A percentile compares a stretch with the other conserved stretches of the same genome.
Evolutionary conservation across 1,140 invertebrate genomes (phyloP).

Genomic region (Drosophila yakuba): DNA sequence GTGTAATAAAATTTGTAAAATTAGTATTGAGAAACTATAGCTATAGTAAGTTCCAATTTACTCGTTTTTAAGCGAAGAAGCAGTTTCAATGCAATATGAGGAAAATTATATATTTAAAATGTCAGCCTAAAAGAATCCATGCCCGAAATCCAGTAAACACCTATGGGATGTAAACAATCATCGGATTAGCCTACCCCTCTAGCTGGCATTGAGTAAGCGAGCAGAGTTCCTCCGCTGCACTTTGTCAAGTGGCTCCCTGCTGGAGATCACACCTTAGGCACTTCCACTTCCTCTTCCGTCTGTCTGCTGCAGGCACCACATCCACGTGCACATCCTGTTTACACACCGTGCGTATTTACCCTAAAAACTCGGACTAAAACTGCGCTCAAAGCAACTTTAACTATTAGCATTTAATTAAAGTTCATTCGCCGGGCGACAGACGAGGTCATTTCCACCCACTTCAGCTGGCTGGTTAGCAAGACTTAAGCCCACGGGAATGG

Average conservation of each 20-base stretch:
- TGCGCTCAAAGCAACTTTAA: slow-evolving; percentile 40
- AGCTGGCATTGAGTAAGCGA: neutral
- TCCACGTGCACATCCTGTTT: slow-evolving; percentile 44
- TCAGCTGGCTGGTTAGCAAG: neutral
- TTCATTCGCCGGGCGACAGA: slow-evolving; percentile 32
- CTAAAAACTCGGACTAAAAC: slow-evolving; percentile 15
- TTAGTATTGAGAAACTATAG: no score
- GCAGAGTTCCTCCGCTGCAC: neutral
- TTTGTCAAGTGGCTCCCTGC: slow-evolving; percentile 26
- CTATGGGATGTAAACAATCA: slow-evolving; percentile 26
- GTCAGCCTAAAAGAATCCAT: neutral
- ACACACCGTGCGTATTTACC: slow-evolving; percentile 21
- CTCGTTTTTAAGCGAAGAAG: no score
- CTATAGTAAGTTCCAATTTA: no score
- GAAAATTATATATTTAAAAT: neutral
- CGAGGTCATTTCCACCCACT: slow-evolving; percentile 28
- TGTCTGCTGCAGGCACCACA: slow-evolving; percentile 24
- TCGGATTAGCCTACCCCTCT: neutral
- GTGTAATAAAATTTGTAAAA: no score
- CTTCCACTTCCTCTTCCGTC: slow-evolving; percentile 44
- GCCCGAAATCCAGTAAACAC: neutral
- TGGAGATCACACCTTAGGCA: slow-evolving; percentile 39
- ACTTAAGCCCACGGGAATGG: slow-evolving; percentile 20
- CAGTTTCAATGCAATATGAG: no score
- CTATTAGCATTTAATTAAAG: slow-evolving; percentile 67